Base-by-base conservation (phyloP, 1,140 invertebrate species). In the Parapsyche elsis region DNA sequence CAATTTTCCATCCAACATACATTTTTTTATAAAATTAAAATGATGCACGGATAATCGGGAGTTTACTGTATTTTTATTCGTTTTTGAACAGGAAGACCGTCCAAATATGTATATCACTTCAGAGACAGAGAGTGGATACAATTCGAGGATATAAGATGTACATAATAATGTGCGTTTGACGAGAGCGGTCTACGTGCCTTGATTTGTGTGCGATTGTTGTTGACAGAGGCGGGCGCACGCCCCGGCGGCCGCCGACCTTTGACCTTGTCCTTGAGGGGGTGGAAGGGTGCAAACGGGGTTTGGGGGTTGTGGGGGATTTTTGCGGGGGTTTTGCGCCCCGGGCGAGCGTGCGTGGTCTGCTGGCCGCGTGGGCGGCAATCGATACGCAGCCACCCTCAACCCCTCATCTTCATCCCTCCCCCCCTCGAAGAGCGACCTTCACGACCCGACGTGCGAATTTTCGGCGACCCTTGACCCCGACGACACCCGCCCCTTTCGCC, bases 251-350 rank as follows among this genome's bases (percentile, higher is more conserved):
- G 61, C 26, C 71, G 73, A 80, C 76, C 81, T 83, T 83, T 81
- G 77, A 83, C 82, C 82, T 83, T 83, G 82, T 57, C 82, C 82
- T 83, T 83, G 76, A 80, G 44, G 24, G 38, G 73, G 79, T 44
- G 71, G 44, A 19, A n/a, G 59, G 59, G 45, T n/a, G 53, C 53
- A 49, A n/a, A n/a, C n/a, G n/a, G n/a, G 24, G 21, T 24, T 30
- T 7, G 38, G 12, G 67, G 49, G 30, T 4, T 23, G 61, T 5
- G 38, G 12, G 67, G 49, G n/a, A n/a, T n/a, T n/a, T n/a, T 57
- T 46, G 64, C 71, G 71, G 45, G 19, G 23, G 74, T 49, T n/a
- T 76, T 46, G 44, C 61, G 71, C 75, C 73, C 73, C 14, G 21
- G 45, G 26, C 75, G 76, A n/a, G 57, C 76, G 76, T 67, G 57